Base-by-base conservation (phyloP, 2,888 invertebrate species). In the Morinoia aosen region DNA sequence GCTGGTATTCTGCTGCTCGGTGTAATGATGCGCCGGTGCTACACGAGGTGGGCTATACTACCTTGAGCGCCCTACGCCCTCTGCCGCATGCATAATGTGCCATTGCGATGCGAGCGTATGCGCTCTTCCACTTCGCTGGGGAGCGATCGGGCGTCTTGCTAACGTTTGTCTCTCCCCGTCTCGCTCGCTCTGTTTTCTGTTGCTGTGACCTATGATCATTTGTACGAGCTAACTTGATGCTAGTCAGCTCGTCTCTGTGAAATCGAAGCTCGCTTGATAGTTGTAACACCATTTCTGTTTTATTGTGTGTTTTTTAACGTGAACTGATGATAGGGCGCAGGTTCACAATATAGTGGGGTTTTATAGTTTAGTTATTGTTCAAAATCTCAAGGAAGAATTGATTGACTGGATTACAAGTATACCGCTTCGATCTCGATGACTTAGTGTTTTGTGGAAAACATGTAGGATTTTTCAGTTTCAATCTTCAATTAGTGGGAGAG, bases 51-150 rank as follows among this genome's bases (percentile, higher is more conserved):
- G 76, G 25, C 76, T 33, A 76, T 76, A 33, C 76, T 76, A 76
- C 12, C 76, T 76, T 33, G 76, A 33, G 33, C 76, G 76, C 76
- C 76, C 19, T 8, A 90, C 90, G 90, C 33, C 57, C 93, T 33
- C 57, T 57, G 14, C 93, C 48, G 93, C 93, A 93, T 93, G 93
- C 93, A 93, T 93, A 57, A 93, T 93, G 93, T 57, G 12, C 93
- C 93, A 57, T 93, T 93, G 93, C 16, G 48, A 93, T 93, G 93
- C 93, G 57, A 14, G 33, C 57, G 14, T 90, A 40, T 39, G 90
- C 40, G 14, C 25, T 76, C 19, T 33, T 76, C 76, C 76, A 76
- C 76, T 76, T 76, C 12, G 76, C 76, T 76, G 76, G 76, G 76
- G 25, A 33, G 25, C 33, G 76, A 76, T 48, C 48, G 48, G 48